Evolutionary conservation across 2,888 invertebrate species (phyloP), one percentile per base, ranked within the genome.

Genomic region (Parnassius glacialis): DNA sequence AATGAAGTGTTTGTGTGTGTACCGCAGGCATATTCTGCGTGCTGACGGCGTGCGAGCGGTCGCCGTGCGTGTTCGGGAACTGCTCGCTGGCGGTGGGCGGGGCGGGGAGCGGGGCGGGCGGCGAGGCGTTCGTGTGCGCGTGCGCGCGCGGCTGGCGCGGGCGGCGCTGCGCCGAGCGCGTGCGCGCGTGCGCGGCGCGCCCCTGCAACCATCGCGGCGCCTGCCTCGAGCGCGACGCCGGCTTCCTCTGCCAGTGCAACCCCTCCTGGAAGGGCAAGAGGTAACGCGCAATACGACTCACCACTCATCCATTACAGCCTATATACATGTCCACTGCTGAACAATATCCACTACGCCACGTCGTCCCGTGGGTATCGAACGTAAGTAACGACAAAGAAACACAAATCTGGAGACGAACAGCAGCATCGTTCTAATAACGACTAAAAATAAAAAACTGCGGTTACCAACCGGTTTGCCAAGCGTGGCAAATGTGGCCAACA

Each of bases 191-290:
- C 81, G 94, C 94, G 20, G 91, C 94, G 0, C 92, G 93, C 68
- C 96, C 96, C 0, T 96, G 96, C 79, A 95, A 95, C 78, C 94
- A 94, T 62, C 90, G 95, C 16, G 97, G 97, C 2, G 93, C 94
- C 20, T 97, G 97, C 76, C 85, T 93, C 11, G 95, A 95, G 72
- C 87, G 93, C 54, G 94, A 94, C 67, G 94, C 93, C 44, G 92
- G 92, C 0, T 95, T 94, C 75, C 85, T 93, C 62, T 96, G 97
- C 78, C 92, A 93, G 68, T 95, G 97, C 76, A 94, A 95, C 74
- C 95, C 95, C 0, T 95, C 95, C 85, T 95, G 94, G 94, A 94
- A 94, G 77, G 95, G 95, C 2, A 86, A 87, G 63, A 82, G 90
- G 90, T 89, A 59, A 34, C 34, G 5, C 1, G 34, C 34, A 7